Base-by-base conservation (phyloP, 2,888 invertebrate genomes). In the Uloborus plumipes region DNA sequence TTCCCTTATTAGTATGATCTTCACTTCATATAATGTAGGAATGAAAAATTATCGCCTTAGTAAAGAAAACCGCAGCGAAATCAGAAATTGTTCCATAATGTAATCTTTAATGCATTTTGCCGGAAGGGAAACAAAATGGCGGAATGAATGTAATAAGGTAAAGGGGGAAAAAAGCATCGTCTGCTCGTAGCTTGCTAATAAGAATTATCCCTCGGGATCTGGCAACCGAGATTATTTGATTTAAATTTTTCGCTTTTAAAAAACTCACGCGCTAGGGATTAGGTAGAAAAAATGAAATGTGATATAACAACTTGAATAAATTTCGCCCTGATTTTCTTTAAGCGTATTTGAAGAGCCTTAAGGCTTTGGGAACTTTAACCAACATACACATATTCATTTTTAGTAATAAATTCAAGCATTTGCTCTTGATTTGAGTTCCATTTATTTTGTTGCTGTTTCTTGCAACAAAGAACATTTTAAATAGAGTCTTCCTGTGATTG, bases 61-160 rank as follows among this genome's bases (percentile, higher is more conserved):
- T n/a, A 66, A 64, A 78, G 59, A 64, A 71, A 78, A 70, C 47
- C 69, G 11, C 15, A 49, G 31, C 22, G 67, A 80, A 79, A 80
- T 74, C 80, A 74, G 58, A 80, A 70, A 74, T 74, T 74, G 80
- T 80, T 80, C 80, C 59, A 74, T 80, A 80, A 80, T 70, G 70
- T 74, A 74, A 80, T 80, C 69, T 80, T 80, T 74, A 74, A 74
- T 80, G 80, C 80, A 74, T 80, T 80, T 65, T 39, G 69, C 80
- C 74, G 55, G 16, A 47, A 74, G 74, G 49, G 70, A 55, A 80
- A 74, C 62, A 74, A 80, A 80, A 80, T 80, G 80, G 74, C 39
- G 61, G 64, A 74, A 80, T 74, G 74, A 80, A 80, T 74, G 70
- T 69, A 70, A 80, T 80, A 74, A 70, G 64, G 59, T 64, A 18